phyloP scores from a whole-genome alignment of 2,888 invertebrate species.

The Eupelmus urozonus region DNA sequence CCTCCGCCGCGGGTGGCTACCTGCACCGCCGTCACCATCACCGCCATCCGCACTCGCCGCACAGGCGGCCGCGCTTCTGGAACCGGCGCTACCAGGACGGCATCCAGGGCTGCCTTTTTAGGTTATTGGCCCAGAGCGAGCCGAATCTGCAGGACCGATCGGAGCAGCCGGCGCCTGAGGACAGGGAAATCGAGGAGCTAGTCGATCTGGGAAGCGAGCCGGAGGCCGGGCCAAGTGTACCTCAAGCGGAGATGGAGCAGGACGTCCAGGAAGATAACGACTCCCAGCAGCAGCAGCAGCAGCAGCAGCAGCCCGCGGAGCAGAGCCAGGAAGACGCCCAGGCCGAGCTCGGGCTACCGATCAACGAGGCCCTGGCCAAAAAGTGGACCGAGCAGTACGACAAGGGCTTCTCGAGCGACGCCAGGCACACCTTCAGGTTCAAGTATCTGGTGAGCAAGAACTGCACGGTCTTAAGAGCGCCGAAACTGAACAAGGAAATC shows the following conservation, averaged over 20 bases:
- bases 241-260: background rate
- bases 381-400: conserved; percentile 26
- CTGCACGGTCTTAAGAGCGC: conserved; percentile 32
- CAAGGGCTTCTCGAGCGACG: conserved; percentile 48
- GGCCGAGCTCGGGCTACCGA: conserved; percentile 16
- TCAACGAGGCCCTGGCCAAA: conserved; percentile 32
- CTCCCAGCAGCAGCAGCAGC: no score
- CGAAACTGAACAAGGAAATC: conserved; percentile 51
- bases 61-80: background rate
- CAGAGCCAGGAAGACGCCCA: no score
- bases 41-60: background rate
- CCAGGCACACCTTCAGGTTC: conserved; percentile 8
- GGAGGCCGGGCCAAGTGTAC: background rate
- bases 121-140: background rate
- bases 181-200: background rate
- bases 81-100: background rate
- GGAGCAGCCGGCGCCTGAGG: background rate
- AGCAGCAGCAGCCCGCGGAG: no score
- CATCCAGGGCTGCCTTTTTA: background rate
- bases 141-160: background rate
- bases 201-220: background rate
- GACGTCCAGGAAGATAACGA: background rate
- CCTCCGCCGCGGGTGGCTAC: background rate
- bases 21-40: background rate
- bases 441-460: conserved; percentile 52